These are phyloP conservation scores for Drosophila leontia DNA, from an alignment of 1,140 invertebrate species.

Conservation along the genomic window DNA sequence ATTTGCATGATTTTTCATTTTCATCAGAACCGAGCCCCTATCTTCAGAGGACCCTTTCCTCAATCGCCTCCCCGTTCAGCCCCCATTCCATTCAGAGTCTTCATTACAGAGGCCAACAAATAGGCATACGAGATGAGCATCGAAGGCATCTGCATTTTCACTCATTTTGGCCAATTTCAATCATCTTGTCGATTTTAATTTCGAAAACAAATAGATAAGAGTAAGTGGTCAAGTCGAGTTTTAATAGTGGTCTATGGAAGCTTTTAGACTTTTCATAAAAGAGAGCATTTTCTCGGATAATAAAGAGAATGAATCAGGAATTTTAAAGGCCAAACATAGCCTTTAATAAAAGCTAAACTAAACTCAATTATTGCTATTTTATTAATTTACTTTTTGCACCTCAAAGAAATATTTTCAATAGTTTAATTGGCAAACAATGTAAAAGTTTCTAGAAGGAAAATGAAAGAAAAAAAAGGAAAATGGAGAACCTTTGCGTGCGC, in stretches of 20 bases:
- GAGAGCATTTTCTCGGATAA: background rate
- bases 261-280: conserved; percentile 2
- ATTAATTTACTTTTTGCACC: background rate
- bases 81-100: conserved; percentile 17
- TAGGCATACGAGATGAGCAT: conserved; percentile 29
- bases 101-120: conserved; percentile 54
- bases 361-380: background rate
- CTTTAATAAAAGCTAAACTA: background rate
- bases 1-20: conserved; percentile 76
- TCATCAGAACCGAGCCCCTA: conserved; percentile 14
- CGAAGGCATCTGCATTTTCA: conserved; percentile 15
- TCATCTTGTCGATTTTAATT: conserved; percentile 47
- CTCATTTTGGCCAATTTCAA: conserved; percentile 31
- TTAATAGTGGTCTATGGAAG: conserved; percentile 6
- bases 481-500: conserved; percentile 14
- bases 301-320: background rate
- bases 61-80: background rate
- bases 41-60: conserved; percentile 3
- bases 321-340: no score
- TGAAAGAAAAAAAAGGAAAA: background rate
- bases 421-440: conserved; percentile 67
- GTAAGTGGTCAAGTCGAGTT: conserved; percentile 16
- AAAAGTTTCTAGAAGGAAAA: conserved; percentile 1
- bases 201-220: conserved; percentile 15
- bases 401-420: conserved; percentile 26